Conservation (phyloP, 30 jellyfish, hydroid and myxozoan species). For the Mastigias papua region DNA sequence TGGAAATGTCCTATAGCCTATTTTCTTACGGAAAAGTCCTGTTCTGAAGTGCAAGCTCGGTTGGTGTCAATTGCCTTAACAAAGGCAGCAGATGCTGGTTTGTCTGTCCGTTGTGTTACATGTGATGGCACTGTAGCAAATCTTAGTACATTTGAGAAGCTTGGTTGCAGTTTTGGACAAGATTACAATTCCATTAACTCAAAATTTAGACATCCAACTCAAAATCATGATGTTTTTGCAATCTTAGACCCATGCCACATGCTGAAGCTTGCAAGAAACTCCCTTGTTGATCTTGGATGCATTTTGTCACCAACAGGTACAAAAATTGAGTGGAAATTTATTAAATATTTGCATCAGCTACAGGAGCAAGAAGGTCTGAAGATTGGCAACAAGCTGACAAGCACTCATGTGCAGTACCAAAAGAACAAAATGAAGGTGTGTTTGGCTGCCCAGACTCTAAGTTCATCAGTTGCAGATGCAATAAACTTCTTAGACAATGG, state of each 20-base stretch:
- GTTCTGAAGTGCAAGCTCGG: too few species aligned
- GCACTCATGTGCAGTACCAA: neutral
- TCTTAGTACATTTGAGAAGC: neutral
- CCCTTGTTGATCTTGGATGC: conserved; percentile 32
- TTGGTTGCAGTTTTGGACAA: conserved; percentile 37
- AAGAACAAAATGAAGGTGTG: neutral
- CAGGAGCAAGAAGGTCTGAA: neutral
- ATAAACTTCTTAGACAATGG: neutral
- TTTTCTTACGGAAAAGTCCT: too few species aligned
- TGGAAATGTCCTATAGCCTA: too few species aligned
- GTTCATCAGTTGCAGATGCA: neutral
- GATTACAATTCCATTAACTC: neutral
- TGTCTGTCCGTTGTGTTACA: too few species aligned
- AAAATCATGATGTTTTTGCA: conserved; percentile 20
- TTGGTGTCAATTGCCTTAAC: too few species aligned
- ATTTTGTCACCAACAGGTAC: neutral
- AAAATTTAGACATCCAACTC: conserved; percentile 33
- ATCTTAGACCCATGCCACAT: conserved; percentile 54
- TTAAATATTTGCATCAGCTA: neutral
- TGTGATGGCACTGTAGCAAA: too few species aligned
- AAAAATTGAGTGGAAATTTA: neutral
- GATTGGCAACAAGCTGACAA: neutral
- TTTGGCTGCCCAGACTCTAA: neutral
- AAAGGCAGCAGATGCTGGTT: too few species aligned
- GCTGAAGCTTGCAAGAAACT: conserved; percentile 49